These are phyloP conservation scores for Stegostoma tigrinum DNA, from an alignment of 2,113 vertebrate genomes.

Conservation along the genomic window DNA sequence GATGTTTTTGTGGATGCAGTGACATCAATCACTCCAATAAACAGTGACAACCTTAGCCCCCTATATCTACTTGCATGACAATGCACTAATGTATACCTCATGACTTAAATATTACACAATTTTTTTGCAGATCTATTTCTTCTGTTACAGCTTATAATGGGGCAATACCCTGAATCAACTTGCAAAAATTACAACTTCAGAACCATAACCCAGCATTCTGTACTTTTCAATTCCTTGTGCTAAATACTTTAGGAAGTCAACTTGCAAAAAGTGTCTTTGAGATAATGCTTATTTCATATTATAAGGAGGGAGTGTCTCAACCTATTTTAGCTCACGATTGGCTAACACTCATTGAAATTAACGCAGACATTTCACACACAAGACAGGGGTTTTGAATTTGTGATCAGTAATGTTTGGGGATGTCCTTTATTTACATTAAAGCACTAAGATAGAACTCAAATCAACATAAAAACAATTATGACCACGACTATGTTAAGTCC, in stretches of 20 bases:
- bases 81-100: neutral
- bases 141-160: neutral
- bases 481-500: neutral
- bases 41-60: neutral
- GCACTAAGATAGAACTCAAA: neutral
- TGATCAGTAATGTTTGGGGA: neutral
- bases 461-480: neutral
- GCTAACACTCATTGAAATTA: neutral
- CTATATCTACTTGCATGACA: neutral
- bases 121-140: neutral
- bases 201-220: neutral
- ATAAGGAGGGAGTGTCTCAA: neutral
- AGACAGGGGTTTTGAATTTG: neutral
- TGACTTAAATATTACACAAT: neutral
- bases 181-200: neutral
- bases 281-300: neutral
- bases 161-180: neutral
- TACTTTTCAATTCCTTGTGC: neutral
- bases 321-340: neutral
- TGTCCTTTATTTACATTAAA: neutral
- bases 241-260: neutral
- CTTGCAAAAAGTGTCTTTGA: neutral
- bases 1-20: neutral
- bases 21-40: neutral
- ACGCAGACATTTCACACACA: neutral